Evolutionary conservation across 2,797 vertebrate species (phyloP), one percentile per base, ranked within the genome.

Genomic region (Karalla daura): DNA sequence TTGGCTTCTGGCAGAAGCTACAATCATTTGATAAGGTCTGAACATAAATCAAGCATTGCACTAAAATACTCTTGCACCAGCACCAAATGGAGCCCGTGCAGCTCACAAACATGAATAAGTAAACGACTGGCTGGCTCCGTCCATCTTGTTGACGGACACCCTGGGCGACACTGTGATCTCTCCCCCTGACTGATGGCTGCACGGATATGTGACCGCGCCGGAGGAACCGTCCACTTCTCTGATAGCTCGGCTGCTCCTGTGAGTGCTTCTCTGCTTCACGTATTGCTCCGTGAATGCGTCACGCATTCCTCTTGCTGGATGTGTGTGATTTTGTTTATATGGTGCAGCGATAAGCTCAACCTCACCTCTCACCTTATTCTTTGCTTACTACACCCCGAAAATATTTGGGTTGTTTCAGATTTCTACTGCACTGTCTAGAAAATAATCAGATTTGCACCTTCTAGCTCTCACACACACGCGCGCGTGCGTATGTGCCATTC

Each of bases 101-200:
- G 11, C 54, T 72, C 39, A n/a, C 5, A 15, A 25, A 71, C 27
- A 76, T 71, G 36, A 83, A 81, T 49, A 61, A 45, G 28, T 17
- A 43, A 63, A 47, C 0, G 28, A 51, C 63, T 65, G 63, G 50
- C 52, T 74, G 64, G 50, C 63, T 77, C 53, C 64, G 64, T 81
- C 49, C 51, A 21, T 82, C 66, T 67, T 43, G 25, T 41, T 50
- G 58, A 58, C 47, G 60, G 71, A 70, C 52, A 37, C 56, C 37
- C 58, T 18, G 52, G 60, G 70, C 70, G 78, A 81, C 74, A 74
- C 62, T 59, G 28, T 68, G 68, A 70, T 77, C 63, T 78, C 63
- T 66, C 60, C 41, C 33, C 63, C 15, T 76, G 70, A 85, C 10
- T 52, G 56, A 83, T 76, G 50, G 51, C 41, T 68, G 54, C 43